phyloP scores from a whole-genome alignment of 2,888 invertebrate genomes.

The Drosophila prolongata region DNA sequence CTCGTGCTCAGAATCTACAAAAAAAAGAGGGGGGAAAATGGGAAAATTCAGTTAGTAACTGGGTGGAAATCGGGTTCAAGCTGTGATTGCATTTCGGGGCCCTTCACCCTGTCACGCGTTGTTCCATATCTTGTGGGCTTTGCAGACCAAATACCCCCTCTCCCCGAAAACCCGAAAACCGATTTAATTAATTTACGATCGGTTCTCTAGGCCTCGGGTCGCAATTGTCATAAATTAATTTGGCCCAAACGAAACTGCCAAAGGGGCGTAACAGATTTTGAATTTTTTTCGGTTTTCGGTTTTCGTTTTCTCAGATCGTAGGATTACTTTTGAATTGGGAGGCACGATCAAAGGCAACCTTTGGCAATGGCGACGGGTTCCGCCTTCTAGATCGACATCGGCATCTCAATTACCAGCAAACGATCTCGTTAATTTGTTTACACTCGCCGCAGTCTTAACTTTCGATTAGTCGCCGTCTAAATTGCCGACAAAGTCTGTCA shows the following conservation, averaged over 20 bases:
- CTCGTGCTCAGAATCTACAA: constrained; percentile 67
- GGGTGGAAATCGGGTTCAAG: constrained; percentile 15
- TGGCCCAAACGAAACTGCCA: constrained; percentile 40
- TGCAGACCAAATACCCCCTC: constrained; percentile 7
- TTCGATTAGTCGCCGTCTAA: constrained; percentile 58
- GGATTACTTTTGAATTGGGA: constrained; percentile 8
- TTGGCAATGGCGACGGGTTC: constrained; percentile 46
- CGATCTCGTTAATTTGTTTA: constrained; percentile 80
- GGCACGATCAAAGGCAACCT: constrained; percentile 42
- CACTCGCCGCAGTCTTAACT: constrained; percentile 56
- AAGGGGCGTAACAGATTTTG: constrained; percentile 55
- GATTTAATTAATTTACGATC: constrained; percentile 70
- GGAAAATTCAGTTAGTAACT: constrained; percentile 29
- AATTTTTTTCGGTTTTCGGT: constrained; percentile 15
- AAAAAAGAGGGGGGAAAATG: constrained; percentile 34
- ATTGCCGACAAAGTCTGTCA: constrained; percentile 68
- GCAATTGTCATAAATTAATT: constrained; percentile 63
- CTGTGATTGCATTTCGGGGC: constrained; percentile 58
- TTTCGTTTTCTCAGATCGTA: constrained; percentile 1
- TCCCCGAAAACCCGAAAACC: neutral
- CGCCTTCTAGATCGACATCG: constrained; percentile 64
- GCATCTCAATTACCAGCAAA: constrained; percentile 70
- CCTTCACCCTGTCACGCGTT: constrained; percentile 58
- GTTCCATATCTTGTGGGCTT: constrained; percentile 58
- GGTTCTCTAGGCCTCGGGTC: constrained; percentile 25